These are phyloP conservation scores for Synergus laeviventris DNA, from an alignment of 2,888 invertebrate species.

Conservation along the genomic window DNA sequence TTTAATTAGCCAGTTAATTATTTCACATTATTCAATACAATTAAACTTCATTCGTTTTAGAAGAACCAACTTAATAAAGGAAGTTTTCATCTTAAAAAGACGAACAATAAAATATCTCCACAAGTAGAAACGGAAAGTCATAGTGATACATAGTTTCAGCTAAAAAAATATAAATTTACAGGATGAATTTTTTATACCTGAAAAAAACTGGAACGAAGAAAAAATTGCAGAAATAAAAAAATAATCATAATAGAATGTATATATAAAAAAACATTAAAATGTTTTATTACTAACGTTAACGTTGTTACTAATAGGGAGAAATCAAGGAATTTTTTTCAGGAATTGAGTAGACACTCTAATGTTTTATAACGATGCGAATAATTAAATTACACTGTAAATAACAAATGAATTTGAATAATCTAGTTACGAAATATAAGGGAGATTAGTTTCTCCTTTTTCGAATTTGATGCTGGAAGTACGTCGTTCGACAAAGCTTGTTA, in stretches of 20 bases:
- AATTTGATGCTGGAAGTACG: neutral
- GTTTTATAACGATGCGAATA: neutral
- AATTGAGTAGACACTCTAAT: too few species aligned
- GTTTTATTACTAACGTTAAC: too few species aligned
- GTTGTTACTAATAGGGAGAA: too few species aligned
- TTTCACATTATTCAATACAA: neutral
- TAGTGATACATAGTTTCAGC: neutral
- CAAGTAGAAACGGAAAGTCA: neutral
- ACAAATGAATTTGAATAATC: neutral
- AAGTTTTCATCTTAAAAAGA: neutral
- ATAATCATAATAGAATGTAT: too few species aligned
- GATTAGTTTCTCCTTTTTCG: constrained; percentile 14
- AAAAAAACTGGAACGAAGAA: too few species aligned
- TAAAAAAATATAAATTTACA: too few species aligned
- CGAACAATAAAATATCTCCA: neutral
- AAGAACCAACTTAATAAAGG: neutral
- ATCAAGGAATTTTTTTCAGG: too few species aligned
- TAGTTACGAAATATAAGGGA: neutral
- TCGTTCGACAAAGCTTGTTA: constrained; percentile 25
- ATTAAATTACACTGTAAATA: constrained; percentile 18
- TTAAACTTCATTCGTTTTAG: neutral
- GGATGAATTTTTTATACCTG: too few species aligned
- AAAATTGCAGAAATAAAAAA: too few species aligned
- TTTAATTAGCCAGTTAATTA: neutral
- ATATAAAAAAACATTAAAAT: too few species aligned